These are phyloP conservation scores for Leptopilina myrica DNA, from an alignment of 2,888 invertebrate species.

Conservation along the genomic window DNA sequence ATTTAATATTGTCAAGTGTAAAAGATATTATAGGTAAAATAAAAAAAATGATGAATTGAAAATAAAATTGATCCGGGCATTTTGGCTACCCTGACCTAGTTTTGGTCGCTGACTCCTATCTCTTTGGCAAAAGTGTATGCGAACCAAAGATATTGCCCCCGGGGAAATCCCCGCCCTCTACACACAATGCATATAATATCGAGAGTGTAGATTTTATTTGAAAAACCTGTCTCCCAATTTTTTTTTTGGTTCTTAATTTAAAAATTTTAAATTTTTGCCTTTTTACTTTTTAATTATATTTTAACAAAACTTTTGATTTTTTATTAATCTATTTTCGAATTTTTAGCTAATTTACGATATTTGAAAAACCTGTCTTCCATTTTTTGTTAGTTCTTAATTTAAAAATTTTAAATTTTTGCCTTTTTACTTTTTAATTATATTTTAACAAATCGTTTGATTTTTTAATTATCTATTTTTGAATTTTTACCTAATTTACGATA, in stretches of 20 bases:
- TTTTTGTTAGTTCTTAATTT: not conserved
- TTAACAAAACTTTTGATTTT: no score
- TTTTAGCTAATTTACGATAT: no score
- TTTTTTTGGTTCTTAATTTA: not conserved
- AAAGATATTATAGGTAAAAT: constrained; percentile 42
- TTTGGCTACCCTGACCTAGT: constrained; percentile 74
- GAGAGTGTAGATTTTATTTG: constrained; percentile 41
- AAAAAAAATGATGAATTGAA: constrained; percentile 68
- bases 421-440: not conserved
- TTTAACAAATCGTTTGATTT: no score
- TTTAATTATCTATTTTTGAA: no score
- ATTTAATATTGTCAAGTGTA: not conserved
- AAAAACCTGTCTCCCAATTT: constrained; percentile 17
- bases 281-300: not conserved
- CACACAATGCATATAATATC: constrained; percentile 25
- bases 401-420: not conserved
- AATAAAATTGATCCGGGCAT: constrained; percentile 71
- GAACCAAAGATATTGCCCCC: constrained; percentile 61
- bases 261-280: not conserved
- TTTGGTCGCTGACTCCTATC: constrained; percentile 65
- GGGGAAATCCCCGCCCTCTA: constrained; percentile 64
- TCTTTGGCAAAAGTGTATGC: constrained; percentile 60
- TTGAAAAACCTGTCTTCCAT: not conserved
- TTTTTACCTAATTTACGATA: no score
- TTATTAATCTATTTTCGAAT: no score